Evolutionary conservation across 2,888 invertebrate genomes (phyloP).

Genomic region (Eretmocerus hayati): DNA sequence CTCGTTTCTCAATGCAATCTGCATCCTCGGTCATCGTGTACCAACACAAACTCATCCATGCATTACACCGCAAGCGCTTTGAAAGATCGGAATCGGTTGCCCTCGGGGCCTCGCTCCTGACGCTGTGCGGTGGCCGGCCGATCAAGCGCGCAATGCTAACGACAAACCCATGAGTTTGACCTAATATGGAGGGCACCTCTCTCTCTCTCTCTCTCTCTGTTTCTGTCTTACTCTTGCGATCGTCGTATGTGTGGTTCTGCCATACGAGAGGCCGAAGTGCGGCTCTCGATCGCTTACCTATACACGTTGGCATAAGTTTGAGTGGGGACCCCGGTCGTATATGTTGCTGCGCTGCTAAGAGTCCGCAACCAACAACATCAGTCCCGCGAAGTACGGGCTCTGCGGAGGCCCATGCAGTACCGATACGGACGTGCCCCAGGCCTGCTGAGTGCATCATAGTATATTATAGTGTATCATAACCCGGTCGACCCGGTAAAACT

Average conservation of each 20-base stretch:
- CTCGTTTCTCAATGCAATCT: too few relatives aligned
- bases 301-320: not conserved
- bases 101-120: too few relatives aligned
- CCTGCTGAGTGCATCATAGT: conserved; percentile 22
- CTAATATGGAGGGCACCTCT: conserved; percentile 45
- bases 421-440: conserved; percentile 41
- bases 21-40: too few relatives aligned
- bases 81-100: too few relatives aligned
- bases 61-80: too few relatives aligned
- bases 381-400: conserved; percentile 15
- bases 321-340: not conserved
- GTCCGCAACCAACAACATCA: not conserved
- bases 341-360: conserved; percentile 12
- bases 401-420: conserved; percentile 34
- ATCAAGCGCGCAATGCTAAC: too few relatives aligned
- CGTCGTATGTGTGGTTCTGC: not conserved
- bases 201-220: conserved; percentile 13
- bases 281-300: too few relatives aligned
- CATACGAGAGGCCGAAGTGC: not conserved
- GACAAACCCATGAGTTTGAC: conserved; percentile 45
- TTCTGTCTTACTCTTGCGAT: not conserved
- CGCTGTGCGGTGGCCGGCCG: conserved; percentile 15
- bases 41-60: too few relatives aligned
- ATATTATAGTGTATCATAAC: too few relatives aligned
- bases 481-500: not conserved